A percentile compares a stretch with the other conserved stretches of the same genome.
Evolutionary conservation across 2,797 vertebrate genomes (phyloP).

Genomic region (Pangasius macronema): DNA sequence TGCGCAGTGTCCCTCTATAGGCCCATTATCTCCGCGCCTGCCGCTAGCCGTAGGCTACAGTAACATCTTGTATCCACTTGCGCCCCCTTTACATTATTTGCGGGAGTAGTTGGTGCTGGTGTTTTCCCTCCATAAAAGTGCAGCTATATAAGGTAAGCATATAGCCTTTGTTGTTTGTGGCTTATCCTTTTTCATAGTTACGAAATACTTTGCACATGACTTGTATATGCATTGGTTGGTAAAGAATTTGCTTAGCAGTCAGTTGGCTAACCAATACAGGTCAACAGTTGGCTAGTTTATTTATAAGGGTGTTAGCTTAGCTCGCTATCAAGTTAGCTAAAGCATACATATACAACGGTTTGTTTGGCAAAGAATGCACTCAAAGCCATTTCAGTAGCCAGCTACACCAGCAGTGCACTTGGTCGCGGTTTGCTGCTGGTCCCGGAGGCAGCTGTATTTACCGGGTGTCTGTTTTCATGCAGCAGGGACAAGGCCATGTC

Average conservation of each 20-base stretch:
- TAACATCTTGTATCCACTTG: slow-evolving; percentile 22
- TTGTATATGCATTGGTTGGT: neutral
- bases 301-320: slow-evolving; percentile 29
- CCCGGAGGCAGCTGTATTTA: neutral
- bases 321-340: neutral
- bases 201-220: neutral
- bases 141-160: slow-evolving; percentile 40
- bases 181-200: neutral
- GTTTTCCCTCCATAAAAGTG: slow-evolving; percentile 44
- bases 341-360: neutral
- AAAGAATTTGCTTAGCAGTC: neutral
- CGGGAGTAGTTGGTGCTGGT: slow-evolving; percentile 26
- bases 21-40: slow-evolving; percentile 1
- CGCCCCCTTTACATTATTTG: slow-evolving; percentile 49
- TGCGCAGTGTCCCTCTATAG: neutral
- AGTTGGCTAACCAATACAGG: neutral
- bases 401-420: neutral
- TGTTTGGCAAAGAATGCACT: neutral
- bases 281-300: slow-evolving; percentile 52
- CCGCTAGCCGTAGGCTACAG: neutral
- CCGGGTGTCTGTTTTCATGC: neutral
- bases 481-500: slow-evolving; percentile 3
- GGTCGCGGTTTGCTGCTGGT: neutral
- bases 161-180: neutral
- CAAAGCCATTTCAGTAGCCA: neutral